These are phyloP conservation scores for Caenorhabditis doughertyi DNA, from an alignment of 2,888 invertebrate species.

Conservation along the genomic window DNA sequence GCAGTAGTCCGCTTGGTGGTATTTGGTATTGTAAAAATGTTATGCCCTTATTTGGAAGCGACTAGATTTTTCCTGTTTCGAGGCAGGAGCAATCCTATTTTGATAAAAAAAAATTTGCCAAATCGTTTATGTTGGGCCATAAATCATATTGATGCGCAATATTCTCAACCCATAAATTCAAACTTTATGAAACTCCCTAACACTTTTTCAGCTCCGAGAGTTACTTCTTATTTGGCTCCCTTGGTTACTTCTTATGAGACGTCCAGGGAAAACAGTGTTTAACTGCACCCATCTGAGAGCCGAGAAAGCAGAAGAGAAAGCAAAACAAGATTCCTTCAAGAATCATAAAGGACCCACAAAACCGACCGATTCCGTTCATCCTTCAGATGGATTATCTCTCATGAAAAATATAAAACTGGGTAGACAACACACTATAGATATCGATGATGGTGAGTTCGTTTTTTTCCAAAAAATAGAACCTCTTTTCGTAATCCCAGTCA, in stretches of 20 bases:
- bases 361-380: slow-evolving; percentile 38
- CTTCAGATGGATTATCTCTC: slow-evolving; percentile 61
- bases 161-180: too few relatives aligned
- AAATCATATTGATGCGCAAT: too few relatives aligned
- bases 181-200: too few relatives aligned
- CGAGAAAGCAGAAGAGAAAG: slow-evolving; percentile 67
- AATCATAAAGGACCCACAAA: slow-evolving; percentile 43
- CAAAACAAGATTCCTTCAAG: slow-evolving; percentile 38
- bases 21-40: too few relatives aligned
- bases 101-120: too few relatives aligned
- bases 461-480: not conserved
- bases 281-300: slow-evolving; percentile 63
- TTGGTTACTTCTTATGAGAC: slow-evolving; percentile 94
- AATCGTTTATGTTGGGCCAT: too few relatives aligned
- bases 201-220: slow-evolving; percentile 89
- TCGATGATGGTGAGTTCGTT: slow-evolving; percentile 41
- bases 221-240: slow-evolving; percentile 97
- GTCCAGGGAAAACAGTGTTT: slow-evolving; percentile 87
- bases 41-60: too few relatives aligned
- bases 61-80: too few relatives aligned
- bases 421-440: slow-evolving; percentile 43
- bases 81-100: too few relatives aligned
- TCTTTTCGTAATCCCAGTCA: slow-evolving; percentile 4
- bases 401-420: slow-evolving; percentile 63
- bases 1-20: too few relatives aligned